Conservation (phyloP, 2,113 vertebrate species). For the Myotis davidii region DNA sequence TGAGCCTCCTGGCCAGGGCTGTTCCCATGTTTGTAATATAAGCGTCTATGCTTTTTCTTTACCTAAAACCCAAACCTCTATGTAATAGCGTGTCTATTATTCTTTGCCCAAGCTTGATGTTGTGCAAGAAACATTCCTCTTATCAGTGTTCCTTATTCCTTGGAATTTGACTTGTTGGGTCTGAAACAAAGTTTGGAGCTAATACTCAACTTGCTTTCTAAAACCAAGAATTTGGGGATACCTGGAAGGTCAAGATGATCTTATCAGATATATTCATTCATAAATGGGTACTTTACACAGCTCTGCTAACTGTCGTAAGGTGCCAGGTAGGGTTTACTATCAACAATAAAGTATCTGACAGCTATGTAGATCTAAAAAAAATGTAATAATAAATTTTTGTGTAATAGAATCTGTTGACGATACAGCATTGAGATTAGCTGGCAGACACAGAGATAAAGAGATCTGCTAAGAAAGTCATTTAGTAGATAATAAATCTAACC, state of each 20-base stretch:
- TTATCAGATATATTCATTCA: not conserved
- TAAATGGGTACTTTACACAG: not conserved
- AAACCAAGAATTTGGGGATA: not conserved
- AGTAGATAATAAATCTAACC: slow-evolving; percentile 73
- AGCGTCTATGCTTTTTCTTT: not conserved
- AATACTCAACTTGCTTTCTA: not conserved
- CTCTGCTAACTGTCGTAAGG: not conserved
- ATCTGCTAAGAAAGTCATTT: slow-evolving; percentile 68
- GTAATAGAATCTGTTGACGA: slow-evolving; percentile 42
- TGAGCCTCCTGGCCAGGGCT: not conserved
- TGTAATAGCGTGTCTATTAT: not conserved
- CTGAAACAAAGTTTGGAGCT: not conserved
- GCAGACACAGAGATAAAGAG: slow-evolving; percentile 68
- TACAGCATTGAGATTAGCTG: slow-evolving; percentile 45
- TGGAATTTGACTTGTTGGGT: not conserved
- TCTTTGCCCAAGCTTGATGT: not conserved
- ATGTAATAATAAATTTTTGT: slow-evolving; percentile 25
- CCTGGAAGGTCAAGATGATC: not conserved
- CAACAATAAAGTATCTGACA: slow-evolving; percentile 43
- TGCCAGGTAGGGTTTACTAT: not conserved
- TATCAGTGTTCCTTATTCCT: not conserved
- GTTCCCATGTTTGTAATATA: not conserved
- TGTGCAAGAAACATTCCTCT: not conserved
- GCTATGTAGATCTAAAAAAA: not conserved
- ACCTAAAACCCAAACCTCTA: not conserved